Evolutionary conservation across 2,113 vertebrate species (phyloP).

Genomic region (Caranx melampygus): DNA sequence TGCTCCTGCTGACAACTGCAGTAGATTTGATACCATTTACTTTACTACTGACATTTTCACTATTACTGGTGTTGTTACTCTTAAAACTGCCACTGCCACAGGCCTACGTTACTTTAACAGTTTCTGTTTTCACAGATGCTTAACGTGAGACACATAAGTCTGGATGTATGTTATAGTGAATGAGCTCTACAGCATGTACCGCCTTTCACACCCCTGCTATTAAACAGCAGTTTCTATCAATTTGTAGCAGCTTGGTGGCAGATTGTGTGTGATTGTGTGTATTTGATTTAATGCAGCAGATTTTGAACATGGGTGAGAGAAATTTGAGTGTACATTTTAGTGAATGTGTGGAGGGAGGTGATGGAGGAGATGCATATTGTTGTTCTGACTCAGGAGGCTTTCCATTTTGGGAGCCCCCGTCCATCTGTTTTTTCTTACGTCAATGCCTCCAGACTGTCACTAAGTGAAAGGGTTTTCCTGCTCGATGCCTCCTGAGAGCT

Average conservation of each 20-base stretch:
- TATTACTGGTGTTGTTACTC: background rate
- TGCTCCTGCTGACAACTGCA: background rate
- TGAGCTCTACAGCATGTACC: slow-evolving; percentile 13
- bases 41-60: slow-evolving; percentile 2
- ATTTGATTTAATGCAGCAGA: background rate
- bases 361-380: slow-evolving; percentile 36
- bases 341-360: background rate
- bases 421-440: slow-evolving; percentile 64
- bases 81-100: slow-evolving; percentile 12
- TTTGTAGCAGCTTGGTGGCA: background rate
- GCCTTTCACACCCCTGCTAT: slow-evolving; percentile 29
- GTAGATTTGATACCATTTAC: background rate
- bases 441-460: slow-evolving; percentile 56
- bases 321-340: background rate
- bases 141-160: slow-evolving; percentile 33
- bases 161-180: background rate
- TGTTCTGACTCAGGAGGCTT: slow-evolving; percentile 58
- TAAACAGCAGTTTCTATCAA: slow-evolving; percentile 3
- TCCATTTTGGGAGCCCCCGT: slow-evolving; percentile 68
- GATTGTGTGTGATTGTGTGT: background rate
- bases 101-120: slow-evolving; percentile 55
- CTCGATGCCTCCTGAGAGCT: slow-evolving; percentile 53
- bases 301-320: background rate
- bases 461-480: slow-evolving; percentile 77
- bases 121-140: slow-evolving; percentile 59